Evolutionary conservation across 1,140 invertebrate genomes (phyloP), one percentile per base, ranked within the genome.

Genomic region (Teleogryllus occipitalis): DNA sequence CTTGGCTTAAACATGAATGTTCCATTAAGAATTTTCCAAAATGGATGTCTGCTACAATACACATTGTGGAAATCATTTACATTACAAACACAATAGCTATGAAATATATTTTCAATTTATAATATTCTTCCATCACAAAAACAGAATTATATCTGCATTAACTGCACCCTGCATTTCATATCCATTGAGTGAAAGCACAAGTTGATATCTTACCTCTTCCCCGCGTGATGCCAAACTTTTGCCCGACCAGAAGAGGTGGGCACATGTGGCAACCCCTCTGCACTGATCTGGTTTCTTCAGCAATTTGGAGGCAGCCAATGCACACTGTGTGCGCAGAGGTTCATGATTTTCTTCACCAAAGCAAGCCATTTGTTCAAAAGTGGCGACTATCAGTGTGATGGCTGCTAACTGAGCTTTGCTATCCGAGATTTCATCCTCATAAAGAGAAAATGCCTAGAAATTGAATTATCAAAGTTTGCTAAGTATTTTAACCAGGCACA

Each of bases 341-440:
- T 98, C 96, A n/a, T 97, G 96, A 85, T 98, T 99, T 84, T 99
- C 98, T 82, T 98, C 96, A 81, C 93, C 91, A 83, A 99, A 97
- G 81, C 95, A 97, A 80, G 91, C 91, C 88, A 98, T 96, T 86
- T 97, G 95, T 85, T 99, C 97, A 80, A 99, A 93, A 0, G 97
- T 98, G 72, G 95, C 96, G 81, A 98, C 97, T 49, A 99, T 97
- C 3, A 99, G 88, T 0, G 96, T 97, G 75, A 99, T 97, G 21
- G 97, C 97, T 2, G 97, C 94, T 75, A 99, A 87, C 86, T 99
- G 98, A 47, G 97, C 96, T 85, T 98, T 98, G 76, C 96, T 98
- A 84, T 99, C 98, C 8, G 95, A 96, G 83, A 99, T 98, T 87
- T 99, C 98, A 85, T 99, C 98, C 86, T 99, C 98, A 84, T 99